Percentiles rank a stretch among this genome's conserved stretches.
These are phyloP conservation scores for Todiramphus chloris DNA, from an alignment of 2,113 vertebrate species.

Conservation along the genomic window DNA sequence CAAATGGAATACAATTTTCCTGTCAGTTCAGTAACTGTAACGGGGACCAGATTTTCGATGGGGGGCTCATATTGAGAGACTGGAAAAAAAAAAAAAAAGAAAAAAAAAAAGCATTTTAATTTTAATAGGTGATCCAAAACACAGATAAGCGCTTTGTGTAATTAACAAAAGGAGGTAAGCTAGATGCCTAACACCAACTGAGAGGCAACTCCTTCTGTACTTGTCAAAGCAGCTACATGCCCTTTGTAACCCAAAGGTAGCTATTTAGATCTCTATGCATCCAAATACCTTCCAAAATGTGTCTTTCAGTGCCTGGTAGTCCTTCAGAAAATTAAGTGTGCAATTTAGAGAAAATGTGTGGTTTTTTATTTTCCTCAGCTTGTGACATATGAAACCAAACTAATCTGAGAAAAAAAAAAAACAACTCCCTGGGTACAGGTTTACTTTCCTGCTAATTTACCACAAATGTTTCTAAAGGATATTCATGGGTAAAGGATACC, in stretches of 20 bases:
- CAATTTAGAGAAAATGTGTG: background rate
- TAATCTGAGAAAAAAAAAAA: background rate
- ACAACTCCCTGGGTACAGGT: background rate
- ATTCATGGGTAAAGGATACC: background rate
- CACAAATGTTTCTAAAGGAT: background rate
- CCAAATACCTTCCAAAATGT: background rate
- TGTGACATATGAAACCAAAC: background rate
- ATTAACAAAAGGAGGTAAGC: background rate
- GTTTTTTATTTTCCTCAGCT: background rate
- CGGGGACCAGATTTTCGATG: background rate
- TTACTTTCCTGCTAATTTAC: background rate
- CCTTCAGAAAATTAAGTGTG: background rate
- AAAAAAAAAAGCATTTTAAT: background rate
- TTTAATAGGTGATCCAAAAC: background rate
- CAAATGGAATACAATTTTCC: background rate
- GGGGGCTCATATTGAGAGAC: background rate
- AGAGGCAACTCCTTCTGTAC: background rate
- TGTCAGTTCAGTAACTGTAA: background rate
- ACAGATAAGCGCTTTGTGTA: fast-evolving
- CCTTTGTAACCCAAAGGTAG: background rate
- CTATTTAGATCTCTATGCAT: background rate
- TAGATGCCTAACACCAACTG: background rate
- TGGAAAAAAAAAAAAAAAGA: background rate
- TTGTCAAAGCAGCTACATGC: background rate
- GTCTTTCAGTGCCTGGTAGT: background rate